Conservation (phyloP, 2,888 invertebrate species). For the Petrophora chlorosata region DNA sequence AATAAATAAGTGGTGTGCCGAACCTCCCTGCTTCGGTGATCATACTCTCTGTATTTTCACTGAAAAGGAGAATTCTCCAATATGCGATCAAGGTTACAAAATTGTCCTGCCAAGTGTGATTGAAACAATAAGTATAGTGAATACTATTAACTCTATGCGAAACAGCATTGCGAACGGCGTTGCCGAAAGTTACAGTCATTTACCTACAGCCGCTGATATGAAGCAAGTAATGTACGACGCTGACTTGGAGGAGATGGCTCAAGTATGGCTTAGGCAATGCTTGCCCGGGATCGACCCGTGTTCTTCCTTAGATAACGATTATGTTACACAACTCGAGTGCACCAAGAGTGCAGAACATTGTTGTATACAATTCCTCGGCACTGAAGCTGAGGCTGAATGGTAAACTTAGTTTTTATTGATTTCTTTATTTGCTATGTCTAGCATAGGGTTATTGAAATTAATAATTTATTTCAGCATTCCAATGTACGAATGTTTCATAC, state of each 20-base stretch:
- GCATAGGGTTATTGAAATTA: neutral
- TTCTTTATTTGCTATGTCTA: too few relatives aligned
- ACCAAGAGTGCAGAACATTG: conserved; percentile 64
- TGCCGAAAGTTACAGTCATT: conserved; percentile 54
- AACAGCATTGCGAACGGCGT: conserved; percentile 66
- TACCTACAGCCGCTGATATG: conserved; percentile 72
- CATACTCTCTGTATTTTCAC: conserved; percentile 73
- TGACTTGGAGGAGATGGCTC: conserved; percentile 68
- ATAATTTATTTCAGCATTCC: conserved; percentile 56
- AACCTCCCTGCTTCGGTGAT: conserved; percentile 70
- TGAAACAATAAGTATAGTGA: conserved; percentile 60
- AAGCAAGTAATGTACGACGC: conserved; percentile 69
- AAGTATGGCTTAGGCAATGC: conserved; percentile 69
- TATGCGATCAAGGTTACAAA: conserved; percentile 56
- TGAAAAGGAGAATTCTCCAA: conserved; percentile 45
- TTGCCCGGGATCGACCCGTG: conserved; percentile 71
- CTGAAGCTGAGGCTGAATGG: conserved; percentile 49
- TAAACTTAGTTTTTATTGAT: conserved; percentile 39
- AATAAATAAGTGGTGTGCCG: conserved; percentile 68
- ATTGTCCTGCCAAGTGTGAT: conserved; percentile 52
- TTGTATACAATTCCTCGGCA: conserved; percentile 47
- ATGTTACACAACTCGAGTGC: conserved; percentile 70
- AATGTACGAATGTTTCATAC: conserved; percentile 62
- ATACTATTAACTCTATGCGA: conserved; percentile 72
- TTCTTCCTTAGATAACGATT: conserved; percentile 61